Percentiles rank a stretch among this genome's conserved stretches.
These are phyloP conservation scores for Diplodus sargus DNA, from an alignment of 2,797 vertebrate species.

Conservation along the genomic window DNA sequence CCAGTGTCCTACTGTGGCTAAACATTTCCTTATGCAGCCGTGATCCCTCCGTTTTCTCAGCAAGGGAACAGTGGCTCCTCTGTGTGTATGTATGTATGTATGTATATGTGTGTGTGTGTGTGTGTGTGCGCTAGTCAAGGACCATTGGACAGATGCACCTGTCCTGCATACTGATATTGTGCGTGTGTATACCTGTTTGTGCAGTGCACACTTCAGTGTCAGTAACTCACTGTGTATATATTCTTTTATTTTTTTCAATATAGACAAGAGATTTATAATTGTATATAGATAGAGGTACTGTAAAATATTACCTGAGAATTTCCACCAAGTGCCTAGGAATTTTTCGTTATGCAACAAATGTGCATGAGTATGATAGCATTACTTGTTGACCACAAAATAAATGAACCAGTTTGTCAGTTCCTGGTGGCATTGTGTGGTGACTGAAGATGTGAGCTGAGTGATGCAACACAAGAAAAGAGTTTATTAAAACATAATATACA, in stretches of 20 bases:
- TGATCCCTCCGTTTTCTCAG: slow-evolving; percentile 62
- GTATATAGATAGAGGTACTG: slow-evolving; percentile 75
- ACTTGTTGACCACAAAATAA: slow-evolving; percentile 68
- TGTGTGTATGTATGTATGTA: slow-evolving; percentile 13
- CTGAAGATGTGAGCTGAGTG: slow-evolving; percentile 44
- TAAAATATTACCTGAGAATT: slow-evolving; percentile 69
- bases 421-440: slow-evolving; percentile 48
- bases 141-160: slow-evolving; percentile 49
- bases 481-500: slow-evolving; percentile 67
- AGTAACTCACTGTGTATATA: slow-evolving; percentile 34
- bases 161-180: slow-evolving; percentile 36
- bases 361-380: slow-evolving; percentile 68
- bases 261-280: slow-evolving; percentile 63
- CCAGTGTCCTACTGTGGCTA: slow-evolving; percentile 59
- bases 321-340: slow-evolving; percentile 81
- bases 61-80: slow-evolving; percentile 31
- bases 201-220: slow-evolving; percentile 38
- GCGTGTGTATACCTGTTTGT: slow-evolving; percentile 39
- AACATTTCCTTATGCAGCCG: slow-evolving; percentile 55
- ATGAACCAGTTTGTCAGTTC: slow-evolving; percentile 50
- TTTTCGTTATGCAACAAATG: slow-evolving; percentile 66
- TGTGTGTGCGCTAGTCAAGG: slow-evolving; percentile 25
- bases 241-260: slow-evolving; percentile 39
- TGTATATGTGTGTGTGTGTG: neutral
- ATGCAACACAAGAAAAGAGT: slow-evolving; percentile 31